Evolutionary conservation across 2,888 invertebrate species (phyloP).

Genomic region (Atethmia centrago): DNA sequence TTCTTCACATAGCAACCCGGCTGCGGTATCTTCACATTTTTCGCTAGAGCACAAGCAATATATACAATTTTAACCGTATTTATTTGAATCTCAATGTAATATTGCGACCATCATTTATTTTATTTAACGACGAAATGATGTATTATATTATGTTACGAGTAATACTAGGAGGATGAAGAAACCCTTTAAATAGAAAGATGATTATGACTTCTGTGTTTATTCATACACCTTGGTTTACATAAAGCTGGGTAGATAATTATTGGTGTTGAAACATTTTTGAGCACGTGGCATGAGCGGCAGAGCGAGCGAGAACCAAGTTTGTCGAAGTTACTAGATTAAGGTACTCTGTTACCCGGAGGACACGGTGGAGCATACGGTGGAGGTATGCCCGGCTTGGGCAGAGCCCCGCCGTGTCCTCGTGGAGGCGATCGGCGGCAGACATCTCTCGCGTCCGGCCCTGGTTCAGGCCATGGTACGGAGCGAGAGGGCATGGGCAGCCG

Average conservation of each 20-base stretch:
- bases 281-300: too few species aligned
- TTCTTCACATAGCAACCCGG: constrained; percentile 16
- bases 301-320: background rate
- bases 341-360: too few species aligned
- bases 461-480: too few species aligned
- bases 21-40: constrained; percentile 20
- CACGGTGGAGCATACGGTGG: too few species aligned
- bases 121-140: background rate
- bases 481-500: too few species aligned
- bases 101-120: background rate
- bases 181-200: background rate
- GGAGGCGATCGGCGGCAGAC: too few species aligned
- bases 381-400: too few species aligned
- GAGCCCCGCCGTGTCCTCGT: too few species aligned
- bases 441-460: too few species aligned
- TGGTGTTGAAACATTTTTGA: background rate
- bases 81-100: constrained; percentile 16
- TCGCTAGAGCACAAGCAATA: background rate
- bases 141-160: background rate
- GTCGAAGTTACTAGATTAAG: background rate
- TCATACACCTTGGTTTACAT: background rate
- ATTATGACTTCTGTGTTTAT: background rate
- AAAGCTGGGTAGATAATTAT: background rate
- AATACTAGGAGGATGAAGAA: background rate
- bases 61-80: constrained; percentile 6